Base-by-base conservation (phyloP, 2,888 invertebrate genomes). In the Temnothorax ravouxi region DNA sequence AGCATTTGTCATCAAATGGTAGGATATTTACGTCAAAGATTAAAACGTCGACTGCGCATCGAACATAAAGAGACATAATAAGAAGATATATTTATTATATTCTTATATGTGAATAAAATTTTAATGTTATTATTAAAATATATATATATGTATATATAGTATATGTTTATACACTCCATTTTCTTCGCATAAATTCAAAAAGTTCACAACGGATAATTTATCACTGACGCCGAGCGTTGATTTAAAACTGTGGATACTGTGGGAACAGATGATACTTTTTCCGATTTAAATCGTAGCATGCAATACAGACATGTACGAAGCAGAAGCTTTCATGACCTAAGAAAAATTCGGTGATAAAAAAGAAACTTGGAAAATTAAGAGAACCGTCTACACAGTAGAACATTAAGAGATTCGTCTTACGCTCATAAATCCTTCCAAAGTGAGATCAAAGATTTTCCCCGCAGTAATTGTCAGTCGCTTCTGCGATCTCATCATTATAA, bases 251-350 rank as follows among this genome's bases (percentile, higher is more conserved):
- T 44, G 18, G 4, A 29, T 29, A 29, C 29, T 29, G 29, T 29
- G 3, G 29, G 3, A 29, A 50, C 34, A 18, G 6, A 75, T 15
- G 2, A 52, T 52, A 5, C 15, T 21, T 44, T 1, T 47, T 1
- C 6, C n/a, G 2, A n/a, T 47, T 87, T 66, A 86, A 15, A 83
- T 84, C 47, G 81, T 66, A 11, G 88, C 86, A 34, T 86, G 83
- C 11, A 88, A 79, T 21, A 90, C 67, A 0, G 88, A 89, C 11
- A 89, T 79, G n/a, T 88, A 89, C 0, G 88, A 90, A 13, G 59
- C 84, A n/a, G 86, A 88, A 34, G 88, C 85, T 54, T 88, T 89
- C 72, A 89, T 76, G 44, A 89, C 86, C 88, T 89, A 52, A 87
- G 56, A 77, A 56, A 56, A 0, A 11, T 15, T 77, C 29, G 1